Base-by-base conservation (phyloP, 2,113 vertebrate species). In the Coturnix japonica region DNA sequence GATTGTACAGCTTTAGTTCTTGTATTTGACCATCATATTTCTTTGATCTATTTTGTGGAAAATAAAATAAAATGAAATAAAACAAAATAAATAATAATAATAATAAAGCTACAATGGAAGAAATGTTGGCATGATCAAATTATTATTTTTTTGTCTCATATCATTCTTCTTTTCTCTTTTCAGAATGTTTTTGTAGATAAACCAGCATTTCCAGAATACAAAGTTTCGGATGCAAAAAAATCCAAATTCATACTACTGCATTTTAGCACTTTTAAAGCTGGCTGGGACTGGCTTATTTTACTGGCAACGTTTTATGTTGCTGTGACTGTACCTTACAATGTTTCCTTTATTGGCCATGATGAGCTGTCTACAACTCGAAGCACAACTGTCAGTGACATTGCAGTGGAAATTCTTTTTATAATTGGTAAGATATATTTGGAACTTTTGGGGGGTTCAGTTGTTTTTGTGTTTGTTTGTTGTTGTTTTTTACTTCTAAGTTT, bases 251-350 rank as follows among this genome's bases (percentile, higher is more conserved):
- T 99, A 96, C 94, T 99, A 91, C 98, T 99, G 86, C 99, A 99
- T 98, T 99, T 99, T 98, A 99, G 99, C 98, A 98, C 98, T 87
- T 99, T 99, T 91, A 99, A 99, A 98, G 99, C 99, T 26, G 99
- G 98, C 85, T 99, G 99, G 99, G 99, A 99, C 96, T 99, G 99
- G 99, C 97, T 99, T 90, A 99, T 99, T 95, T 97, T 99, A 75
- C 94, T 99, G 71, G 99, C 99, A 66, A 99, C 99, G 51, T 99
- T 99, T 97, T 99, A 99, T 97, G 99, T 99, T 63, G 99, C 99
- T 33, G 98, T 99, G 96, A 99, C 99, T 23, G 99, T 99, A 94
- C 99, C 99, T 86, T 99, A 99, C 97, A 99, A 99, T 19, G 99
- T 99, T 71, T 99, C 98, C 88, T 99, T 99, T 97, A 99, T 99